Conservation (phyloP, 2,113 vertebrate genomes). For the Empidonax alnorum region DNA sequence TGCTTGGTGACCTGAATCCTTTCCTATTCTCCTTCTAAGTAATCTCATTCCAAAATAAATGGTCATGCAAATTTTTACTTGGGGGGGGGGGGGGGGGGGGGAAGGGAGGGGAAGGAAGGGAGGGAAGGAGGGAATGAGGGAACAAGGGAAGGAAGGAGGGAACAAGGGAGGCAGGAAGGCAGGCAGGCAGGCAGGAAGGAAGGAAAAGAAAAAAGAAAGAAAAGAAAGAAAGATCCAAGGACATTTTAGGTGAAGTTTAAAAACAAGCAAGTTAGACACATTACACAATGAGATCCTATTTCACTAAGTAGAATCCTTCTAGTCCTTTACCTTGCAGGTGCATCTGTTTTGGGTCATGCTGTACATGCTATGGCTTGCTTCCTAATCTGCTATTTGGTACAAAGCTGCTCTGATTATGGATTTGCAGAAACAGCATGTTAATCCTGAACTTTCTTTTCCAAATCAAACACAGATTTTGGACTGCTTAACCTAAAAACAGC, state of each 20-base stretch:
- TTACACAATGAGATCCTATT: not conserved
- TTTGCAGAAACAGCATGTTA: not conserved
- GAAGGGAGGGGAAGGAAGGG: too few species aligned
- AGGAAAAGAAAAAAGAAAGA: too few species aligned
- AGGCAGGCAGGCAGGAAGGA: not conserved
- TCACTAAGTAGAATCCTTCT: not conserved
- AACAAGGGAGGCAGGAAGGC: too few species aligned
- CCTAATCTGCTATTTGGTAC: not conserved
- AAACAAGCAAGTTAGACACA: not conserved
- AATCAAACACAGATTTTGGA: not conserved
- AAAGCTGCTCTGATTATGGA: not conserved
- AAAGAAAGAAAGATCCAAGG: not conserved
- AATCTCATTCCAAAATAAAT: not conserved
- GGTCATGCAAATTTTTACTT: not conserved
- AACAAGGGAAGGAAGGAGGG: fast-evolving
- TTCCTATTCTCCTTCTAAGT: not conserved
- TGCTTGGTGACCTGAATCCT: not conserved
- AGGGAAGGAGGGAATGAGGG: fast-evolving
- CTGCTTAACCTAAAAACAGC: not conserved
- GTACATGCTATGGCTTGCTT: not conserved
- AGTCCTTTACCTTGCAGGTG: not conserved
- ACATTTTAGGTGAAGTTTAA: not conserved
- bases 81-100: not conserved
- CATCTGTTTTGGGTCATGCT: not conserved
- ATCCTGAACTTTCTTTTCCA: not conserved